Evolutionary conservation across 2,797 vertebrate species (phyloP).

Genomic region (Rhabdomys pumilio): DNA sequence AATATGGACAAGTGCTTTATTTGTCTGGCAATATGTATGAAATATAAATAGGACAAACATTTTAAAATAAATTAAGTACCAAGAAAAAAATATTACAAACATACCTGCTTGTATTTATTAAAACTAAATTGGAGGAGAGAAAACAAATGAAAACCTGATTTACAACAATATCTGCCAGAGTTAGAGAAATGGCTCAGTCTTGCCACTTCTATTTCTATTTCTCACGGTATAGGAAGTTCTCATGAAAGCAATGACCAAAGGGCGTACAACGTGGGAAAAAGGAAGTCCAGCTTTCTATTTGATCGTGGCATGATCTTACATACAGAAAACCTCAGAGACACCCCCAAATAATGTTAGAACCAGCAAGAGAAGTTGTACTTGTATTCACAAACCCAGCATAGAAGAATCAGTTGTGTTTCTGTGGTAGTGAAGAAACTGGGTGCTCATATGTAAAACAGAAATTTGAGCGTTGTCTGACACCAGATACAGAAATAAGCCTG

Average conservation of each 20-base stretch:
- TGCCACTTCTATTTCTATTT: slow-evolving; percentile 2
- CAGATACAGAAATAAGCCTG: neutral
- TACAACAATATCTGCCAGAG: neutral
- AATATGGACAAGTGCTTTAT: neutral
- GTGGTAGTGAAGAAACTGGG: neutral
- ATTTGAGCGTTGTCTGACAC: neutral
- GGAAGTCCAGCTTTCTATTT: neutral
- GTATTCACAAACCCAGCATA: neutral
- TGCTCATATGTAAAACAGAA: neutral
- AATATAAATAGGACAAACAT: neutral
- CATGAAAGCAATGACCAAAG: neutral
- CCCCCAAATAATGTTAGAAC: neutral
- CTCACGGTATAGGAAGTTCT: neutral
- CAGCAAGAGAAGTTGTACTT: neutral
- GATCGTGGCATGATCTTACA: neutral
- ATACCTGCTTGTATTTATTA: slow-evolving; percentile 36
- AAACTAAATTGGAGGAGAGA: slow-evolving; percentile 24
- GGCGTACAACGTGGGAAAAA: neutral
- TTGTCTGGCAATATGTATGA: neutral
- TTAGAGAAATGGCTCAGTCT: neutral
- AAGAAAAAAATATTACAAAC: slow-evolving; percentile 39
- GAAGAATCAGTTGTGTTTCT: neutral
- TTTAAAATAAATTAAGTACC: neutral
- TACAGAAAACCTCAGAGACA: neutral
- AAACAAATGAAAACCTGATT: slow-evolving; percentile 34